These are phyloP conservation scores for Bathynomus jamesi DNA, from an alignment of 1,140 invertebrate genomes.

Conservation along the genomic window DNA sequence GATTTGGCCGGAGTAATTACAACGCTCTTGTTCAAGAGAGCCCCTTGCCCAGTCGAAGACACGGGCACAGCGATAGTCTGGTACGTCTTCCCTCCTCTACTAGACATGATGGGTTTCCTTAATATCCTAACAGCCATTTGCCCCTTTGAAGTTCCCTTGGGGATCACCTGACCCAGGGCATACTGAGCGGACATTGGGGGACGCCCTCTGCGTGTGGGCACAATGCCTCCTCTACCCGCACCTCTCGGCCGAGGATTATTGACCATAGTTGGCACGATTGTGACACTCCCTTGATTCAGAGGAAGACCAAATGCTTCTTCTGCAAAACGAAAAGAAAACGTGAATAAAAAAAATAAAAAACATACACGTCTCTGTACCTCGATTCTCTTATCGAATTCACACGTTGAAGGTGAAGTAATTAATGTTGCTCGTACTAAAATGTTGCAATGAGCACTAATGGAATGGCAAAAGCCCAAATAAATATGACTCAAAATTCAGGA, in stretches of 20 bases:
- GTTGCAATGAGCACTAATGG: too few relatives aligned
- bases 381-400: too few relatives aligned
- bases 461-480: too few relatives aligned
- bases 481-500: too few relatives aligned
- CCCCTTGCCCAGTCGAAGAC: slow-evolving; percentile 6
- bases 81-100: slow-evolving; percentile 8
- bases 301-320: slow-evolving; percentile 9
- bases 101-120: slow-evolving; percentile 5
- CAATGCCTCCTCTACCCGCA: neutral
- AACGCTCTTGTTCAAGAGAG: slow-evolving; percentile 19
- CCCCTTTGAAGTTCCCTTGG: slow-evolving; percentile 2
- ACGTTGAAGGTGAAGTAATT: too few relatives aligned
- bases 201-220: slow-evolving; percentile 3
- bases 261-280: slow-evolving; percentile 17
- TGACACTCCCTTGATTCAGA: slow-evolving; percentile 18
- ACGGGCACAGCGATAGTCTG: slow-evolving; percentile 16
- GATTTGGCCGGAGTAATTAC: slow-evolving; percentile 17
- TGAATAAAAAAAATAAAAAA: too few relatives aligned
- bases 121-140: slow-evolving; percentile 16
- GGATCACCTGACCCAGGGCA: slow-evolving; percentile 13
- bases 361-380: too few relatives aligned
- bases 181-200: slow-evolving; percentile 12
- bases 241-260: slow-evolving; percentile 3
- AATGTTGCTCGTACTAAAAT: too few relatives aligned
- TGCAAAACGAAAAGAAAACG: neutral